Percentiles rank a stretch among this genome's conserved stretches.
These are phyloP conservation scores for Atractosteus spatula DNA, from an alignment of 2,113 vertebrate species.

Conservation along the genomic window DNA sequence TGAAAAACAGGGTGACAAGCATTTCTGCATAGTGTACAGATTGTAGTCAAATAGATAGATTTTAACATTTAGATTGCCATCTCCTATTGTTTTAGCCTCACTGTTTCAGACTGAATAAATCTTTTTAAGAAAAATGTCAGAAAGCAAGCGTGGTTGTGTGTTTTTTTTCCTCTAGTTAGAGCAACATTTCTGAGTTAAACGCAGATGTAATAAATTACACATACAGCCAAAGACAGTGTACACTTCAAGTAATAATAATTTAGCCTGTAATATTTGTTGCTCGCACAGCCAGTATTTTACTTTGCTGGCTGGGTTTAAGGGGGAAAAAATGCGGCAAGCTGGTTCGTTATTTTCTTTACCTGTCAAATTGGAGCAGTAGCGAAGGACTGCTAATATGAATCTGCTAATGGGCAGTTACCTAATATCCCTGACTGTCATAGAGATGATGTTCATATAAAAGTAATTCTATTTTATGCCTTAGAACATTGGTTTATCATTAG, in stretches of 20 bases:
- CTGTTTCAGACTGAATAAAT: too few relatives aligned
- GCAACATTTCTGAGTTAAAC: too few relatives aligned
- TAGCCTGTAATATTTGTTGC: conserved; percentile 26
- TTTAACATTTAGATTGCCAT: too few relatives aligned
- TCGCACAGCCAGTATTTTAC: conserved; percentile 24
- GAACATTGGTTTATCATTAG: conserved; percentile 47
- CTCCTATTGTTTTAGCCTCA: too few relatives aligned
- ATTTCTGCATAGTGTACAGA: too few relatives aligned
- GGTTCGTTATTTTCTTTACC: conserved; percentile 42
- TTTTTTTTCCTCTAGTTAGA: too few relatives aligned
- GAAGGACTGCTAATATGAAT: conserved; percentile 9
- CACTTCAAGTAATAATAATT: conserved; percentile 24
- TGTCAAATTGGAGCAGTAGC: conserved; percentile 36
- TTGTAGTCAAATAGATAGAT: too few relatives aligned
- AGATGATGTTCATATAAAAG: conserved; percentile 42
- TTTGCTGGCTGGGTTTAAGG: conserved; percentile 7
- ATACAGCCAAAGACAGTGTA: conserved; percentile 6
- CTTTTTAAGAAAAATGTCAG: too few relatives aligned
- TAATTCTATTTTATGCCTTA: conserved; percentile 33
- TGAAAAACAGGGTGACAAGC: too few relatives aligned
- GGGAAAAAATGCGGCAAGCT: conserved; percentile 26
- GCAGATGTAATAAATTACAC: neutral
- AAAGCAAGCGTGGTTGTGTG: too few relatives aligned
- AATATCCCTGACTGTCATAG: conserved; percentile 35
- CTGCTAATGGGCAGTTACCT: conserved; percentile 45